Percentiles rank a stretch among this genome's conserved stretches.
phyloP scores from a whole-genome alignment of 2,797 vertebrate species.

The Neopelma chrysocephalum region DNA sequence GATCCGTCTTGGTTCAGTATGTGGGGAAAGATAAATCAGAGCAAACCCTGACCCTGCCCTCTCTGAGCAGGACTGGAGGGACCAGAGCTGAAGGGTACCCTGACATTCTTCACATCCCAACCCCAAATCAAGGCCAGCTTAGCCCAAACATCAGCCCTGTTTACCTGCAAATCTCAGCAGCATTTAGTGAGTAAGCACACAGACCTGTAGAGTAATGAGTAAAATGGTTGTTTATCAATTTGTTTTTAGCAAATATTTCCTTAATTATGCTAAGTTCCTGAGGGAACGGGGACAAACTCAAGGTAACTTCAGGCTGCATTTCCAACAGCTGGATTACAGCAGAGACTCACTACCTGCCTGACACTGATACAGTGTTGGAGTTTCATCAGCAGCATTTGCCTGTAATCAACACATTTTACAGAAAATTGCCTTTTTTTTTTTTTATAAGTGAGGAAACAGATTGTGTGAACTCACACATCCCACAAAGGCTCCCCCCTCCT shows the following conservation, averaged over 20 bases:
- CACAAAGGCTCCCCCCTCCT: neutral
- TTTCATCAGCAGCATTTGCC: neutral
- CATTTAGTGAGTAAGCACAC: neutral
- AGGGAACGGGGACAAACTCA: neutral
- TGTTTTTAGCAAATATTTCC: neutral
- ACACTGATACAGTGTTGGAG: neutral
- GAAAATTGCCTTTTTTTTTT: neutral
- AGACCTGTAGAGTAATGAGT: neutral
- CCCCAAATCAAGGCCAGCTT: neutral
- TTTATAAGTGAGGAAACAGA: neutral
- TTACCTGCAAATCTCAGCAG: neutral
- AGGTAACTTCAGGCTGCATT: neutral
- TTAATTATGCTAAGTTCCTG: neutral
- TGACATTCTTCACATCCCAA: neutral
- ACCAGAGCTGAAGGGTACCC: neutral
- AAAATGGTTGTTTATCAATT: neutral
- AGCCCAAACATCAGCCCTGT: neutral
- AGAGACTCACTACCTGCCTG: neutral
- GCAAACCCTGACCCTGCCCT: neutral
- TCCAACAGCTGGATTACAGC: neutral
- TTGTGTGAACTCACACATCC: neutral
- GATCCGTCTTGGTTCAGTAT: neutral
- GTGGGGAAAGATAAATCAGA: rapidly evolving
- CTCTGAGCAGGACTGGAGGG: neutral
- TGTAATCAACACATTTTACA: neutral